These are phyloP conservation scores for Drosophila infuscata DNA, from an alignment of 2,888 invertebrate species.

Conservation along the genomic window DNA sequence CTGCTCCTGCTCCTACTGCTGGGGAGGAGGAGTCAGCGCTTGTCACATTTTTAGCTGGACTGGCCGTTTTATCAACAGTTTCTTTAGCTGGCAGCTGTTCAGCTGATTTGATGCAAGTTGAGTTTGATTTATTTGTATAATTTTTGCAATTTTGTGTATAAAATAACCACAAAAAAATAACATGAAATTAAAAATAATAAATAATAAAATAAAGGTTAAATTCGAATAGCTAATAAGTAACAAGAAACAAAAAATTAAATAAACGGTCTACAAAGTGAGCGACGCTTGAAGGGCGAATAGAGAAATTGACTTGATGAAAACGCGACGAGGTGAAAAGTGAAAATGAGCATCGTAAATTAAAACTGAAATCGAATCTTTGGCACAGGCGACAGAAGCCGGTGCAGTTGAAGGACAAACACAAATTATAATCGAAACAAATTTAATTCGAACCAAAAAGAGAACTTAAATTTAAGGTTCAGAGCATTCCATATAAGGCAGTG, in stretches of 20 bases:
- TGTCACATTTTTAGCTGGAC: conserved; percentile 25
- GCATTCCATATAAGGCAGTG: conserved; percentile 65
- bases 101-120: conserved; percentile 50
- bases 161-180: conserved; percentile 30
- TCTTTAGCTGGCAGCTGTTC: conserved; percentile 42
- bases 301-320: conserved; percentile 42
- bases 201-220: conserved; percentile 1
- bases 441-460: conserved; percentile 20
- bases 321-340: conserved; percentile 51
- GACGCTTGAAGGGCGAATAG: conserved; percentile 33
- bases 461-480: conserved; percentile 47
- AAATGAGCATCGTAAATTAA: conserved; percentile 42
- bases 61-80: conserved; percentile 33
- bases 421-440: conserved; percentile 40
- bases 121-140: conserved; percentile 39
- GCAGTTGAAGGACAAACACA: conserved; percentile 54
- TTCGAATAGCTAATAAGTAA: conserved; percentile 5
- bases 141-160: conserved; percentile 37
- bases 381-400: conserved; percentile 65
- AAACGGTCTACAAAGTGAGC: conserved; percentile 20
- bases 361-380: conserved; percentile 36
- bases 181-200: conserved; percentile 43
- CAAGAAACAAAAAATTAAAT: conserved; percentile 7
- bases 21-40: conserved; percentile 17
- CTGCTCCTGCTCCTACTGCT: not conserved